Evolutionary conservation across 2,113 vertebrate genomes (phyloP).

Genomic region (Gallinago media): DNA sequence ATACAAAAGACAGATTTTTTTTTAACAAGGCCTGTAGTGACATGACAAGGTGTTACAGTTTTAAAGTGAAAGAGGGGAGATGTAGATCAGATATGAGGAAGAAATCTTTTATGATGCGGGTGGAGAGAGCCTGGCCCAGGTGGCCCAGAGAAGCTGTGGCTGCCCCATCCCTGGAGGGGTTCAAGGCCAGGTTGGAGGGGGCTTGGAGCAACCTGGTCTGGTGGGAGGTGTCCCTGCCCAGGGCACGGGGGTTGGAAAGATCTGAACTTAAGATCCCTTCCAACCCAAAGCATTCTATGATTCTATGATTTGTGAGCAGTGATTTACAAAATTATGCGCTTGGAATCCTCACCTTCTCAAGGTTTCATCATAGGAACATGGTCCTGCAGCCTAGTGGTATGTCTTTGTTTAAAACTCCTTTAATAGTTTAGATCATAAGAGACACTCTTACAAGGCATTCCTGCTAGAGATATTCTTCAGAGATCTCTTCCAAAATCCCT

Average conservation of each 20-base stretch:
- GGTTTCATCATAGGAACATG: background rate
- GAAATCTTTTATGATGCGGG: background rate
- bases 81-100: background rate
- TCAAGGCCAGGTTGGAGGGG: rapidly evolving
- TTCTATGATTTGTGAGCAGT: background rate
- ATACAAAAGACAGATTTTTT: background rate
- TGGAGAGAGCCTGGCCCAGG: background rate
- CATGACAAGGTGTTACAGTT: rapidly evolving
- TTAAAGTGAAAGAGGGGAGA: background rate
- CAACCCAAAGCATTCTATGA: background rate
- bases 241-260: rapidly evolving
- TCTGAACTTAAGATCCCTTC: background rate
- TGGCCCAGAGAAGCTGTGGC: background rate
- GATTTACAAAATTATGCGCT: background rate
- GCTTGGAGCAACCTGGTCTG: background rate
- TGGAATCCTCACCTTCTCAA: background rate
- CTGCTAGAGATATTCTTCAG: background rate
- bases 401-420: background rate
- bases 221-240: rapidly evolving
- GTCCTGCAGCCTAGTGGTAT: no score
- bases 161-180: rapidly evolving
- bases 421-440: background rate
- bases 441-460: background rate
- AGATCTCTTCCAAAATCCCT: background rate
- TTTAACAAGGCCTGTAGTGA: rapidly evolving